Evolutionary conservation across 2,797 vertebrate species (phyloP), one percentile per base, ranked within the genome.

Genomic region (Oreochromis grahami): DNA sequence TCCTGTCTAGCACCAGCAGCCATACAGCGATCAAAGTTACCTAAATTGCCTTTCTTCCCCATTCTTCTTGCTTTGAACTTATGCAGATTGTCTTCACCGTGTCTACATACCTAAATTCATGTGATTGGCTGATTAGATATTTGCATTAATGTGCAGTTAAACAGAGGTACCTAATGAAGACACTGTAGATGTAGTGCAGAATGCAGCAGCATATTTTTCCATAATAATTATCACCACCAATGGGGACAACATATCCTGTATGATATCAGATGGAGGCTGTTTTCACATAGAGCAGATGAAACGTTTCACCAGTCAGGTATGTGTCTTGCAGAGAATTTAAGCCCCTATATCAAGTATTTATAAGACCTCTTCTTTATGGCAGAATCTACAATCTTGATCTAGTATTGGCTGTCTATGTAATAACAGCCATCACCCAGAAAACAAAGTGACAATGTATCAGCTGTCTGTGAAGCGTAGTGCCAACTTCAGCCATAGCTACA

Each of bases 391-490:
- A 17, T 26, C 8, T 70, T 70, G 74, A 84, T 78, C 53, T 82
- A 51, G 63, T 77, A 83, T 85, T 58, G 50, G 63, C 52, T 21
- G 15, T 80, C 56, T 45, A 24, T 34, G 36, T 81, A 78, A 84
- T 85, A 51, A 80, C 17, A 13, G 77, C 79, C 74, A 85, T 86
- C 58, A 76, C 76, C 84, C 76, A 79, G 58, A 81, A 81, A 78
- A 63, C 79, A 76, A 84, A 86, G 82, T 81, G 43, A 86, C 80
- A 72, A 51, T 43, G 60, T 89, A 77, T 74, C 72, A 79, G 70
- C 84, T 45, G 55, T 78, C 77, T 82, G 38, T 11, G 3, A 56
- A 79, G 53, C 84, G 82, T 11, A 38, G 19, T 78, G 78, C 65
- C 81, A 86, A 87, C 58, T 78, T 79, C 70, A 86, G 74, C 53